Evolutionary conservation across 2,113 vertebrate species (phyloP), one percentile per base, ranked within the genome.

Genomic region (Campylorhamphus procurvoides): DNA sequence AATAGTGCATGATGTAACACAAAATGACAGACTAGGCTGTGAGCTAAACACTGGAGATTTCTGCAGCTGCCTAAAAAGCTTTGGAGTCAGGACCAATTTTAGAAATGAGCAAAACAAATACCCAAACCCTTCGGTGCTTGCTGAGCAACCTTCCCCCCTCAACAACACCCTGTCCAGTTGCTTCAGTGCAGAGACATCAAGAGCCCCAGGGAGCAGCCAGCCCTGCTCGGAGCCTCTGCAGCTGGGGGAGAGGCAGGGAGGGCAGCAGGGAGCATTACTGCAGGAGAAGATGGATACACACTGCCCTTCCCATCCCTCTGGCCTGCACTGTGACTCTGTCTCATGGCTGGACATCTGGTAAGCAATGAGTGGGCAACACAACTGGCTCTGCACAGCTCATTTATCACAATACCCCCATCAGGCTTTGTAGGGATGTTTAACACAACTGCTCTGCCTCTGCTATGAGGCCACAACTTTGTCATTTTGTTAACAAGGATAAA

Each of bases 41-140:
- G 52, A 93, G 66, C 82, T 81, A 19, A 58, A 92, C 39, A 52
- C 76, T 64, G 18, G 46, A 55, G 33, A 82, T 93, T 90, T 87
- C 56, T 93, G 47, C 88, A 90, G 88, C 90, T 92, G 24, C 75
- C 90, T 62, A 50, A 82, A 69, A 62, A 78, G 23, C 74, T 96
- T 93, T 50, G 1, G 11, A 86, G 59, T 60, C 63, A 35, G n/a
- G 53, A 80, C 39, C 4, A 1, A 39, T 77, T 89, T 80, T 69
- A 75, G 53, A 86, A 93, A 86, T 0, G 2, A 88, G 33, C 13
- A 76, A 79, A 90, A 56, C 22, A 78, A 83, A 68, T 35, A 52
- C 14, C 68, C 29, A n/a, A 63, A 85, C 15, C 0, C 29, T 18
- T 63, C 52, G 58, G 13, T 79, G 52, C 62, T 78, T 27, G 22